Evolutionary conservation across 2,113 vertebrate species (phyloP), one percentile per base, ranked within the genome.

Genomic region (Petromus typicus): DNA sequence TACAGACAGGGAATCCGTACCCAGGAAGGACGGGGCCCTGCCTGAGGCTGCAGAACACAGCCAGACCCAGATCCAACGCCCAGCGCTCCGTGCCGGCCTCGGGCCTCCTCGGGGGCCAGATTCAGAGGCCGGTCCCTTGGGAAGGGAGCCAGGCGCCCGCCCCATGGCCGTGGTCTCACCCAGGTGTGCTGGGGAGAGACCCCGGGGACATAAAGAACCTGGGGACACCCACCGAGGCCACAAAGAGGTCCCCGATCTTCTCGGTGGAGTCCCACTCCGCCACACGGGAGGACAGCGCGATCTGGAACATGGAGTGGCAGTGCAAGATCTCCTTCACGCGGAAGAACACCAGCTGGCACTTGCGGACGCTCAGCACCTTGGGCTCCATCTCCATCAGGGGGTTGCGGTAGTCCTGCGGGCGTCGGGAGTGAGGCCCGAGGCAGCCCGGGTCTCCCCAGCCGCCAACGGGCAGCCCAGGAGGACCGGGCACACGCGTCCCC

Each of bases 271-370:
- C 99, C 99, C 99, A 99, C 97, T 99, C 99, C 0, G 99, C 99
- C 97, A 99, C 99, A 0, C 99, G 99, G 12, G 99, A 99, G 6
- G 99, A 98, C 95, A 99, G 97, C 0, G 99, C 99, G 0, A 99
- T 99, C 98, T 99, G 99, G 98, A 99, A 99, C 99, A 99, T 99
- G 98, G 99, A 99, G 97, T 99, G 99, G 97, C 99, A 99, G 97
- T 99, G 99, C 61, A 99, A 99, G 98, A 99, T 99, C 98, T 99
- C 99, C 93, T 98, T 98, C 95, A 99, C 97, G 0, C 99, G 98
- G 96, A 98, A 99, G 87, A 99, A 99, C 64, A 99, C 99, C 34
- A 98, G 98, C 30, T 99, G 99, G 97, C 99, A 99, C 98, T 99
- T 99, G 57, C 99, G 97, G 7, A 97, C 95, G 0, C 99, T 99